Evolutionary conservation across 2,888 invertebrate genomes (phyloP).

Genomic region (Automeris io): DNA sequence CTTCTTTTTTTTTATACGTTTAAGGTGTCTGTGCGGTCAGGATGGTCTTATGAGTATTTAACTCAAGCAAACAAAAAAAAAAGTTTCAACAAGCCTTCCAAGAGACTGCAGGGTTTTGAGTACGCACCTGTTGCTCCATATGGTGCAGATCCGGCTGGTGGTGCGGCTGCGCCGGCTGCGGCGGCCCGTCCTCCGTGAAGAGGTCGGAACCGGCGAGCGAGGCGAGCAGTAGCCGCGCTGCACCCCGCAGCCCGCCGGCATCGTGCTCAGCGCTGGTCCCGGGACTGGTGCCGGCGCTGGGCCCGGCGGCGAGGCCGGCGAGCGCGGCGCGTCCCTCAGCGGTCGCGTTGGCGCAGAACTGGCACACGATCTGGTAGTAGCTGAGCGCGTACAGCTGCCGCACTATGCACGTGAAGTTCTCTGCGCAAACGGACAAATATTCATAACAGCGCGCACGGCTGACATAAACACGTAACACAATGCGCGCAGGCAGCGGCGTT

Average conservation of each 20-base stretch:
- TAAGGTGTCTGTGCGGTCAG: background rate
- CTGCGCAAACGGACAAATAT: conserved; percentile 57
- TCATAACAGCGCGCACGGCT: background rate
- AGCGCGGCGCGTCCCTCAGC: conserved; percentile 79
- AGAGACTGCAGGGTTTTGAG: background rate
- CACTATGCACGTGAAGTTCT: conserved; percentile 91
- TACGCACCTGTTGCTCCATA: conserved; percentile 32
- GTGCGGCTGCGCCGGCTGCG: conserved; percentile 15
- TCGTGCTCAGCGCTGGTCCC: conserved; percentile 16
- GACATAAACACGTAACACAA: no score
- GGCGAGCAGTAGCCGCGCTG: conserved; percentile 40
- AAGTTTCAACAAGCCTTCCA: no score
- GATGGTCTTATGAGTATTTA: no score
- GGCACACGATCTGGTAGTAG: conserved; percentile 92
- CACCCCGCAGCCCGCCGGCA: conserved; percentile 23
- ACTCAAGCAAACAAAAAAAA: no score
- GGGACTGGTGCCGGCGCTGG: conserved; percentile 11
- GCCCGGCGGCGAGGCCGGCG: conserved; percentile 13
- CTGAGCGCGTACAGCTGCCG: conserved; percentile 91
- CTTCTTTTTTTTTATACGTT: background rate
- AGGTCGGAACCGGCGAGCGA: conserved; percentile 68
- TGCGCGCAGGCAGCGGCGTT: no score
- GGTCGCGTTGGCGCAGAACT: conserved; percentile 83
- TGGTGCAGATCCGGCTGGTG: conserved; percentile 34
- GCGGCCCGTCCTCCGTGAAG: conserved; percentile 78